Evolutionary conservation across 2,888 invertebrate species (phyloP).

Genomic region (Agonopterix subpropinquella): DNA sequence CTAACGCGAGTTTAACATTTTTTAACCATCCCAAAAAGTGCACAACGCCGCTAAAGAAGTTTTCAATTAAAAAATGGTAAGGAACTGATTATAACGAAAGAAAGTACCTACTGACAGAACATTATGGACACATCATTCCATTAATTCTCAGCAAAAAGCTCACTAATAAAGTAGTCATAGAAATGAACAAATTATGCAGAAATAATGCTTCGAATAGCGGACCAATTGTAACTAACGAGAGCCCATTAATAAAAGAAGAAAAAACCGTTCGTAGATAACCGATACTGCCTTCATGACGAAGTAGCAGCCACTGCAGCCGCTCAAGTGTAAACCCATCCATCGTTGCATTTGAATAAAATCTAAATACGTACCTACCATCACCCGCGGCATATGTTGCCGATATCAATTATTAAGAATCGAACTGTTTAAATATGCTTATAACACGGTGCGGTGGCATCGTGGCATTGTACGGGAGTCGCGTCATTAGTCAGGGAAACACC

Average conservation of each 20-base stretch:
- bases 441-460: conserved; percentile 25
- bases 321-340: conserved; percentile 11
- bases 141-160: background rate
- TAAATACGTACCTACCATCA: conserved; percentile 12
- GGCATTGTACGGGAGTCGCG: conserved; percentile 47
- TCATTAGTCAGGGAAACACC: conserved; percentile 69
- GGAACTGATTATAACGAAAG: too few species aligned
- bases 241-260: background rate
- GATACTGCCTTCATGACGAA: conserved; percentile 6
- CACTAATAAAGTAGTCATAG: background rate
- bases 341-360: conserved; percentile 15
- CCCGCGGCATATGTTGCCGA: conserved; percentile 49
- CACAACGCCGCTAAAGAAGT: too few species aligned
- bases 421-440: conserved; percentile 57
- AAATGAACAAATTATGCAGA: too few species aligned
- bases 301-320: conserved; percentile 3
- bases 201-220: too few species aligned
- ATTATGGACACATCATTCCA: background rate
- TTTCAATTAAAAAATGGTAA: too few species aligned
- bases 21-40: too few species aligned
- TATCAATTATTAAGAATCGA: conserved; percentile 52
- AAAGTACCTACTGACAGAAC: too few species aligned
- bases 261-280: conserved; percentile 7
- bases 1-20: too few species aligned
- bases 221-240: too few species aligned